A percentile compares a stretch with the other conserved stretches of the same genome.
Evolutionary conservation across 2,113 vertebrate species (phyloP).

Genomic region (Nasalis larvatus): DNA sequence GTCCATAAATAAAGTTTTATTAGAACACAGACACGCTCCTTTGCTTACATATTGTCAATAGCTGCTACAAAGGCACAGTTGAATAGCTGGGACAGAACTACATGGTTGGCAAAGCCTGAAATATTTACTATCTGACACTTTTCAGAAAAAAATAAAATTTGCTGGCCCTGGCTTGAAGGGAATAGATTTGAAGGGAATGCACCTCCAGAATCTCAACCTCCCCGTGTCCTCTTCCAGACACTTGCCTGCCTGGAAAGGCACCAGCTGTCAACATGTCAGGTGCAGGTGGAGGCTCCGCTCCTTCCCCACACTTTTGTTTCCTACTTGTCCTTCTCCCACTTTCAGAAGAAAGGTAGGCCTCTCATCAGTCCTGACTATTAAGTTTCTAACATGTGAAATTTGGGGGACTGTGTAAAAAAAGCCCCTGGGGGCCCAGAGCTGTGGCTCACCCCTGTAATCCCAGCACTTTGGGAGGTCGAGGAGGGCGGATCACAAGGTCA

Average conservation of each 20-base stretch:
- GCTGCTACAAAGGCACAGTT: background rate
- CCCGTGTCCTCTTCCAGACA: background rate
- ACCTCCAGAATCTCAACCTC: background rate
- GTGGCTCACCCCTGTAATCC: background rate
- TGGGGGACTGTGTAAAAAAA: too few relatives aligned
- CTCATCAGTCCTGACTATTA: background rate
- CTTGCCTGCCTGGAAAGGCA: background rate
- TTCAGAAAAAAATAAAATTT: background rate
- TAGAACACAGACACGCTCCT: background rate
- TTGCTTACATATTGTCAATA: background rate
- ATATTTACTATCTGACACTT: background rate
- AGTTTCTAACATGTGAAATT: too few relatives aligned
- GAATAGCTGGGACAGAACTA: background rate
- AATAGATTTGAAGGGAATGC: background rate
- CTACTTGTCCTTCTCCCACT: background rate
- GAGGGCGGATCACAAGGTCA: too few relatives aligned
- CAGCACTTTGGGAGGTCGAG: background rate
- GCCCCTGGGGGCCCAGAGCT: too few relatives aligned
- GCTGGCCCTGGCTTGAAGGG: background rate
- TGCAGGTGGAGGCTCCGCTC: background rate
- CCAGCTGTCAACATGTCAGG: background rate
- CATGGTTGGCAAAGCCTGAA: background rate
- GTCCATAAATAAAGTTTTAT: background rate
- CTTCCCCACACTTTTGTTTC: background rate
- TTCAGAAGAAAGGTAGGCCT: background rate